phyloP scores from a whole-genome alignment of 1,140 invertebrate species.

The Apis laboriosa region DNA sequence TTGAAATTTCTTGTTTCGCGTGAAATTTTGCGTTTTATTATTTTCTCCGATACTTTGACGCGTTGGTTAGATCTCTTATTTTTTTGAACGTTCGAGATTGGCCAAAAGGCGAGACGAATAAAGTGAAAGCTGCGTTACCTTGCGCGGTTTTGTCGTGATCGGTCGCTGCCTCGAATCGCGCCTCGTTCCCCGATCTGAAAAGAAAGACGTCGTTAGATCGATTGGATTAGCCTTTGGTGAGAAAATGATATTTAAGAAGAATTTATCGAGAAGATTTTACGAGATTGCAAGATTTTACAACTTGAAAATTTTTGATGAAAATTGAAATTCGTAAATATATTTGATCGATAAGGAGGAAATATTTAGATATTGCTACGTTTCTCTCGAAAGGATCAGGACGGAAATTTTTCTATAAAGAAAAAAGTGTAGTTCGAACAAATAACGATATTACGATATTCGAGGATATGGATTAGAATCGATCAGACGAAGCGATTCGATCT shows the following conservation, averaged over 20 bases:
- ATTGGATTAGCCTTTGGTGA: not conserved
- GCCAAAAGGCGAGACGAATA: not conserved
- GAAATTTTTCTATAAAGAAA: too few species aligned
- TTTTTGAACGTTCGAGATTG: not conserved
- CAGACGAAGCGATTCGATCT: slow-evolving; percentile 1
- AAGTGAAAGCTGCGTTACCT: slow-evolving; percentile 48
- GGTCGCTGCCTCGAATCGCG: not conserved
- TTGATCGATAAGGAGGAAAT: not conserved
- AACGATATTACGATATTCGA: not conserved
- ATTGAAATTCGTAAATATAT: not conserved
- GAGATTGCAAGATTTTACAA: not conserved
- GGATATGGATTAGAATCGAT: not conserved
- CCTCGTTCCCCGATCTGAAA: slow-evolving; percentile 15
- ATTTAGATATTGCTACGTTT: too few species aligned
- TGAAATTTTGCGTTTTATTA: not conserved
- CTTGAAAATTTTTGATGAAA: not conserved
- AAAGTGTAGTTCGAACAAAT: too few species aligned
- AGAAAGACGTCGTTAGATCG: not conserved
- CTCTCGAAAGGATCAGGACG: too few species aligned
- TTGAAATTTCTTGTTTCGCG: too few species aligned
- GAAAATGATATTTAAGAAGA: not conserved
- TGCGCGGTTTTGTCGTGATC: slow-evolving; percentile 21
- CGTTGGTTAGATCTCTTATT: not conserved
- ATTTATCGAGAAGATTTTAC: not conserved
- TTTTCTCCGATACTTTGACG: too few species aligned